phyloP scores from a whole-genome alignment of 2,797 vertebrate genomes.

The Tamandua tetradactyla region DNA sequence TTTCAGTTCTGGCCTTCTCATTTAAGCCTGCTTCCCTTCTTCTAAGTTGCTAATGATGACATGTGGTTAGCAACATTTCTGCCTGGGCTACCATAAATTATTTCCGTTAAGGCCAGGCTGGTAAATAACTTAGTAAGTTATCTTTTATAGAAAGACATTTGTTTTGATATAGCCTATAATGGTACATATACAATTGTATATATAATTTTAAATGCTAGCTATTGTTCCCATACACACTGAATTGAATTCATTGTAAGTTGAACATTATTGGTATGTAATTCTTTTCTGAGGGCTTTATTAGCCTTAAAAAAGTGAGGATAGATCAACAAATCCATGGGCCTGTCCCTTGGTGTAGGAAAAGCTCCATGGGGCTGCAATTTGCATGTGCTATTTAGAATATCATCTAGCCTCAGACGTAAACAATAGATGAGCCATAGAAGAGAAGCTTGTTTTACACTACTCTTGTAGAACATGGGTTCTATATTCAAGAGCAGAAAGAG shows the following conservation, averaged over 20 bases:
- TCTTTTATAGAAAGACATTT: background rate
- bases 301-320: background rate
- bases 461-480: background rate
- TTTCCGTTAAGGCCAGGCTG: background rate
- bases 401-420: background rate
- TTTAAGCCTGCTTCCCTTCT: background rate
- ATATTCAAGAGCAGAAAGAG: background rate
- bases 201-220: background rate
- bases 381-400: background rate
- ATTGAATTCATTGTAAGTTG: background rate
- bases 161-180: background rate
- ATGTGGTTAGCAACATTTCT: background rate
- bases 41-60: background rate
- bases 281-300: background rate
- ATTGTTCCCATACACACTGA: background rate
- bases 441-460: background rate
- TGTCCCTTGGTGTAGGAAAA: background rate
- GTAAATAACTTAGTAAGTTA: slow-evolving; percentile 35
- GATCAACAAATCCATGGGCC: background rate
- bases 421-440: background rate
- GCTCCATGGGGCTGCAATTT: background rate
- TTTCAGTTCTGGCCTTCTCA: background rate
- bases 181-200: background rate
- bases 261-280: background rate
- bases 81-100: no score